Percentiles rank a stretch among this genome's conserved stretches.
These are phyloP conservation scores for Aphidius colemani DNA, from an alignment of 2,888 invertebrate species.

Conservation along the genomic window DNA sequence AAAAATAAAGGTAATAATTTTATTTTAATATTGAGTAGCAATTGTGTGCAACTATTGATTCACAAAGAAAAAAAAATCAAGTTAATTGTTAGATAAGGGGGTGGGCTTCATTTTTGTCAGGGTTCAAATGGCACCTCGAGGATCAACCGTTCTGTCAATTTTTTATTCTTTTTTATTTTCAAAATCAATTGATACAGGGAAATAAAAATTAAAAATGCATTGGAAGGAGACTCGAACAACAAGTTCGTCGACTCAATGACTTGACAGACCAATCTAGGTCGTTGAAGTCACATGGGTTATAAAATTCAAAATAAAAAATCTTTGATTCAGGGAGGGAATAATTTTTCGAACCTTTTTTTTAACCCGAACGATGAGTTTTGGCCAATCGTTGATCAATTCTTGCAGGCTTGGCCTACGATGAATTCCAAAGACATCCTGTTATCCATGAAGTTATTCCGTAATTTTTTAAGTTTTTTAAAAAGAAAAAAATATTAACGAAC, in stretches of 20 bases:
- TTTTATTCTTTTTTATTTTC: conserved; percentile 12
- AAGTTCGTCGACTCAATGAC: conserved; percentile 10
- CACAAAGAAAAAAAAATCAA: background rate
- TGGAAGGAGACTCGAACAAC: conserved; percentile 16
- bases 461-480: conserved; percentile 1
- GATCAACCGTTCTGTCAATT: conserved; percentile 22
- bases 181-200: conserved; percentile 12
- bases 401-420: conserved; percentile 71
- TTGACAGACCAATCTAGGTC: conserved; percentile 9
- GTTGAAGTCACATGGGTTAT: conserved; percentile 14
- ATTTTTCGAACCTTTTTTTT: conserved; percentile 70
- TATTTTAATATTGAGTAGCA: conserved; percentile 2
- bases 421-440: conserved; percentile 73
- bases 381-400: conserved; percentile 81
- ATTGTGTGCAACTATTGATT: background rate
- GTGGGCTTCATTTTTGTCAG: conserved; percentile 26
- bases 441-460: conserved; percentile 49
- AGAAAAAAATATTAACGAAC: conserved; percentile 17
- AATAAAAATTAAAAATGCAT: conserved; percentile 18
- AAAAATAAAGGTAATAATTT: background rate
- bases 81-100: conserved; percentile 5
- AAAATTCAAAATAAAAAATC: conserved; percentile 10
- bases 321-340: background rate
- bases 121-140: conserved; percentile 30
- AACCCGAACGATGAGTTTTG: conserved; percentile 70